phyloP scores from a whole-genome alignment of 1,140 invertebrate species.

The Cherax quadricarinatus region DNA sequence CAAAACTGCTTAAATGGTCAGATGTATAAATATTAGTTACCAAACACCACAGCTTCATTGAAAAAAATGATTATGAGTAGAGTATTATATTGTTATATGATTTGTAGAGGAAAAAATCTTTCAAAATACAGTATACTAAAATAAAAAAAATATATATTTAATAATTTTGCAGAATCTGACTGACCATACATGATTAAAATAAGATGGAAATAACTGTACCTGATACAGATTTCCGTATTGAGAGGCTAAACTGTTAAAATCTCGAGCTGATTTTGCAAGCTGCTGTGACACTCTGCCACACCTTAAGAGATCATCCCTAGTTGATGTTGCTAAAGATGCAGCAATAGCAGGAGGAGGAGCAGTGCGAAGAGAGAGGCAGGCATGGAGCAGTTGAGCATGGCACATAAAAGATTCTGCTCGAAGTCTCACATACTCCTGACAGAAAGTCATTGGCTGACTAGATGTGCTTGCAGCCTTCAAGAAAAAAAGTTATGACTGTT shows the following conservation, averaged over 20 bases:
- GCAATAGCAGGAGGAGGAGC: constrained; percentile 95
- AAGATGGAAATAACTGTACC: constrained; percentile 23
- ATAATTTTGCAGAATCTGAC: too few relatives aligned
- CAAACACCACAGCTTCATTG: neutral
- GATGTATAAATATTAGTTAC: neutral
- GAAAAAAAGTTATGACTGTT: constrained; percentile 79
- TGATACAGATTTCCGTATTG: constrained; percentile 88
- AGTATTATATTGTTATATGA: too few relatives aligned
- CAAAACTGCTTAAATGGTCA: neutral
- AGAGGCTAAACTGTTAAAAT: constrained; percentile 86
- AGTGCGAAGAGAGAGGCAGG: constrained; percentile 89
- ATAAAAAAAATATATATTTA: neutral
- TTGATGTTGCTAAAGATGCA: constrained; percentile 84
- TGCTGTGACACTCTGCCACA: constrained; percentile 90
- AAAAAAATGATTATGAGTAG: too few relatives aligned
- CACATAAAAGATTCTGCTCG: constrained; percentile 87
- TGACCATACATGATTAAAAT: too few relatives aligned
- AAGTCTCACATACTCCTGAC: constrained; percentile 81
- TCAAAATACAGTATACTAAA: too few relatives aligned
- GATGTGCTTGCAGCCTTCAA: constrained; percentile 85
- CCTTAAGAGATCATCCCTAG: constrained; percentile 87
- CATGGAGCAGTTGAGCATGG: constrained; percentile 85
- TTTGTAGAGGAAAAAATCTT: too few relatives aligned
- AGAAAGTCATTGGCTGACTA: constrained; percentile 66
- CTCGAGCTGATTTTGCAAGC: constrained; percentile 86